A percentile compares a stretch with the other conserved stretches of the same genome.
Conservation (phyloP, 2,797 vertebrate species). For the Leptoclinus maculatus region DNA sequence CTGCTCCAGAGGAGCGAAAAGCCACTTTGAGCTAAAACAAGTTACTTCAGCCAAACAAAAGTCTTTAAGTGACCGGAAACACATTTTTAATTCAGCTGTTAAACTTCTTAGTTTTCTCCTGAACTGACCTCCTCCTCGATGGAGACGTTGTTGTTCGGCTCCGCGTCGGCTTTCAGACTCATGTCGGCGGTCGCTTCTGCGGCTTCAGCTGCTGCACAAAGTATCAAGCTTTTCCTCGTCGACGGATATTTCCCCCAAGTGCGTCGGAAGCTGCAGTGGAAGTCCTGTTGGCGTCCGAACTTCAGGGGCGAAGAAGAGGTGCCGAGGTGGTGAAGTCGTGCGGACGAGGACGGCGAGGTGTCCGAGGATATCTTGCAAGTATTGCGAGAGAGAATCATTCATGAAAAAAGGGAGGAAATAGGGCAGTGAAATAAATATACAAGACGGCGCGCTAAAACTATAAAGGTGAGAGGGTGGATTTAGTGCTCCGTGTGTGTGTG, state of each 20-base stretch:
- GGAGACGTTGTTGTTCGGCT: constrained; percentile 85
- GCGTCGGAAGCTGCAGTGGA: constrained; percentile 73
- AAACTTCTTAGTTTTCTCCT: too few species aligned
- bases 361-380: constrained; percentile 56
- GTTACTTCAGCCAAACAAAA: background rate
- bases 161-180: constrained; percentile 85
- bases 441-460: background rate
- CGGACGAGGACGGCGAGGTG: constrained; percentile 51
- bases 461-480: constrained; percentile 68
- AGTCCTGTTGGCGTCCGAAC: constrained; percentile 72
- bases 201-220: constrained; percentile 66
- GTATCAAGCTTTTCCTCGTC: constrained; percentile 62
- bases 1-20: background rate
- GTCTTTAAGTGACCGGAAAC: too few species aligned
- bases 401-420: constrained; percentile 53
- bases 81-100: background rate
- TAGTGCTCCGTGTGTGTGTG: constrained; percentile 85
- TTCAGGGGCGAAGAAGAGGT: constrained; percentile 73
- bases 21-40: background rate
- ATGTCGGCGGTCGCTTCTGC: constrained; percentile 72
- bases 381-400: constrained; percentile 78
- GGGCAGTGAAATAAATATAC: background rate
- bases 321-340: constrained; percentile 76
- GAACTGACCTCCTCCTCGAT: constrained; percentile 85
- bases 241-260: constrained; percentile 74